Percentiles rank a stretch among this genome's conserved stretches.
Conservation (phyloP, 2,113 vertebrate genomes). For the Sphaerodactylus townsendi region DNA sequence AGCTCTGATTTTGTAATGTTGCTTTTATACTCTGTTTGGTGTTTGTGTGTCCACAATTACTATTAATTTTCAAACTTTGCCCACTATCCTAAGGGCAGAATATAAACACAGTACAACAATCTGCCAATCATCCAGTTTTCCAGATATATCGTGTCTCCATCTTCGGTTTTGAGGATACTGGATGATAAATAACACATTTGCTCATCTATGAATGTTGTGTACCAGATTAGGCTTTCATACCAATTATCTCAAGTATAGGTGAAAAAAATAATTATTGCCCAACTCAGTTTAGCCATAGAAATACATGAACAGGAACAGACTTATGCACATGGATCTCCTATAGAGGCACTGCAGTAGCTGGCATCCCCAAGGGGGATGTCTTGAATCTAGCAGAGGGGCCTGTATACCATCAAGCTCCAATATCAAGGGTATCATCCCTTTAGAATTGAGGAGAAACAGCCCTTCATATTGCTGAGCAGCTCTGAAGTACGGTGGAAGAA, state of each 20-base stretch:
- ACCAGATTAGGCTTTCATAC: not conserved
- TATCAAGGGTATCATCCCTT: not conserved
- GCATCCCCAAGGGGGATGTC: too few relatives aligned
- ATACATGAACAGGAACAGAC: not conserved
- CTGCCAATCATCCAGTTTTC: not conserved
- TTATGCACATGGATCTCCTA: not conserved
- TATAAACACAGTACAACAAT: too few relatives aligned
- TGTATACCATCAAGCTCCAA: not conserved
- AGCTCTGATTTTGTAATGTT: too few relatives aligned
- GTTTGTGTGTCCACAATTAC: too few relatives aligned
- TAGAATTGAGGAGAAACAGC: not conserved
- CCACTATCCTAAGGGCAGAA: too few relatives aligned
- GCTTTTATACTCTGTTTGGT: too few relatives aligned
- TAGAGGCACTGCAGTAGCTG: not conserved
- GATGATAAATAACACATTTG: not conserved
- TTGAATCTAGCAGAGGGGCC: not conserved
- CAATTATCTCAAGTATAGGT: conserved; percentile 22
- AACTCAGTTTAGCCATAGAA: not conserved
- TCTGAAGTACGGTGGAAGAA: not conserved
- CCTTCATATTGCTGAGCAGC: too few relatives aligned
- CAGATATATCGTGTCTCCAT: not conserved
- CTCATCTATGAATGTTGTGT: not conserved
- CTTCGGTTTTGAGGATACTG: not conserved
- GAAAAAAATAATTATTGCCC: conserved; percentile 10
- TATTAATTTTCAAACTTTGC: too few relatives aligned